phyloP scores from a whole-genome alignment of 2,888 invertebrate genomes.

The Salpingus planirostris region DNA sequence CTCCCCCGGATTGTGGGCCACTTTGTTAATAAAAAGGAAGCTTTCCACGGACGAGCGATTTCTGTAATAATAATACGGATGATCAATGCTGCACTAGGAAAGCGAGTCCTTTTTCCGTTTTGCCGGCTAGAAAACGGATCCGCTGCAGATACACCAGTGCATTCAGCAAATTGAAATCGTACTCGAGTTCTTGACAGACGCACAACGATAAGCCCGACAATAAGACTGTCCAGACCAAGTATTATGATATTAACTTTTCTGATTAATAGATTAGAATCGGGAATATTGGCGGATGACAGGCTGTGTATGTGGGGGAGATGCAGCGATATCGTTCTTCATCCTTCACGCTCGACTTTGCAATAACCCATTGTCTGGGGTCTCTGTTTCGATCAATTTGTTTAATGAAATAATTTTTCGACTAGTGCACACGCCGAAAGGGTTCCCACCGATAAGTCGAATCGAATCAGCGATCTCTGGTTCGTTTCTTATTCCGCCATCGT shows the following conservation, averaged over 20 bases:
- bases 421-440: too few relatives aligned
- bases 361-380: too few relatives aligned
- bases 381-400: too few relatives aligned
- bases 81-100: slow-evolving; percentile 4
- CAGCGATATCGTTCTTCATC: slow-evolving; percentile 17
- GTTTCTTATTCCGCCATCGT: too few relatives aligned
- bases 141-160: slow-evolving; percentile 4
- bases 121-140: slow-evolving; percentile 2
- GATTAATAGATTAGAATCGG: slow-evolving; percentile 39
- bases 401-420: too few relatives aligned
- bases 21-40: slow-evolving; percentile 19
- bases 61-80: slow-evolving; percentile 7
- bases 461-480: too few relatives aligned
- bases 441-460: too few relatives aligned
- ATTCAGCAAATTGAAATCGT: slow-evolving; percentile 24
- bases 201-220: slow-evolving; percentile 18
- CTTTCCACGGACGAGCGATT: slow-evolving; percentile 9
- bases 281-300: slow-evolving; percentile 36
- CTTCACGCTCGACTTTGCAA: slow-evolving; percentile 17
- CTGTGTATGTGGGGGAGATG: slow-evolving; percentile 26
- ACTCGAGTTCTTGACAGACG: slow-evolving; percentile 20
- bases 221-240: slow-evolving; percentile 27
- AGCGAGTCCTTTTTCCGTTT: slow-evolving; percentile 3
- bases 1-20: slow-evolving; percentile 17
- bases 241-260: slow-evolving; percentile 38